phyloP scores from a whole-genome alignment of 2,113 vertebrate genomes.

The Ceyx melanurus region DNA sequence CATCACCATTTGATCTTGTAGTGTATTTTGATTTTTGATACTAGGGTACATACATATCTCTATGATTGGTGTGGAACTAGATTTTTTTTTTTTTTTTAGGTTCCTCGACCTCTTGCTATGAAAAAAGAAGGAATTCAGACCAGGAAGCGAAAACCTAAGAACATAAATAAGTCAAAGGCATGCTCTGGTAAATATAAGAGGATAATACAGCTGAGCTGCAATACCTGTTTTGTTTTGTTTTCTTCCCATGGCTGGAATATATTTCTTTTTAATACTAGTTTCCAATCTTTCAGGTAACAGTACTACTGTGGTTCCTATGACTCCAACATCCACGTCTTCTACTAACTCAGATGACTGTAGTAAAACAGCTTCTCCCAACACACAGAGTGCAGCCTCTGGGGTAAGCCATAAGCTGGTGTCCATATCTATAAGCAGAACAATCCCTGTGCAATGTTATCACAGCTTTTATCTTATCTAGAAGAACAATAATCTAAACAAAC shows the following conservation, averaged over 20 bases:
- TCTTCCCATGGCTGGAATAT: not conserved
- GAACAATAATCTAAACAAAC: conserved; percentile 80
- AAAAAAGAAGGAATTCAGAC: conserved; percentile 99
- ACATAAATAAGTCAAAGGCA: conserved; percentile 91
- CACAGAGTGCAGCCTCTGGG: conserved; percentile 85
- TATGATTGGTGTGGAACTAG: not conserved
- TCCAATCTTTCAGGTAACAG: conserved; percentile 81
- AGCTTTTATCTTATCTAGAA: conserved; percentile 80
- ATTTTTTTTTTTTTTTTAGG: conserved; percentile 75
- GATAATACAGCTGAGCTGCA: not conserved
- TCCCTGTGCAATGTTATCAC: conserved; percentile 66
- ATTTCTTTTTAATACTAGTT: conserved; percentile 16
- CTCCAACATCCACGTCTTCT: conserved; percentile 96
- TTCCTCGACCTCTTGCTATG: conserved; percentile 97
- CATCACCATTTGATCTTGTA: not conserved
- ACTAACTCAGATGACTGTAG: conserved; percentile 94
- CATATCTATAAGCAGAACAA: not conserved
- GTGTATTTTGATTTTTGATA: conserved; percentile 6
- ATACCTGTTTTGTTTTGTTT: not conserved
- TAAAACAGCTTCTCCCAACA: conserved; percentile 88
- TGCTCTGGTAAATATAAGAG: conserved; percentile 86
- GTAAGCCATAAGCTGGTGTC: conserved; percentile 73
- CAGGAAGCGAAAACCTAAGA: conserved; percentile 98
- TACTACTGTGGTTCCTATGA: conserved; percentile 91
- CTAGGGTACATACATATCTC: not conserved